Evolutionary conservation across 2,888 invertebrate genomes (phyloP).

Genomic region (Oconnorella tubifera): DNA sequence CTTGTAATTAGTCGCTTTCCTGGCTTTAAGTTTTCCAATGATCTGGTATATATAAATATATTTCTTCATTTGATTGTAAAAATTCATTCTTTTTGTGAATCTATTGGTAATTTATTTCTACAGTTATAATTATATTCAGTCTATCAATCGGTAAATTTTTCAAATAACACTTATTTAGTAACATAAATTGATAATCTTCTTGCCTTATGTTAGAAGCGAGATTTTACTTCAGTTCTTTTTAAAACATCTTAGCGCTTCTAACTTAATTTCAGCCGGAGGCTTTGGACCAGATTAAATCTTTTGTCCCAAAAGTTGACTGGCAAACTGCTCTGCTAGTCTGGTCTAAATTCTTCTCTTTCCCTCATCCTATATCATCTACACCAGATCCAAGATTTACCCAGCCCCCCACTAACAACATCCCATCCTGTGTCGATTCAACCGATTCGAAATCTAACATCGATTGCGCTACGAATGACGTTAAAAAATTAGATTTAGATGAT

Average conservation of each 20-base stretch:
- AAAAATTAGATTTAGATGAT: background rate
- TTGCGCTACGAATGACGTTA: too few species aligned
- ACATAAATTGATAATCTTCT: too few species aligned
- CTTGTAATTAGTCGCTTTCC: slow-evolving; percentile 45
- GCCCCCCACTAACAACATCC: too few species aligned
- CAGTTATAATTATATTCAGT: slow-evolving; percentile 3
- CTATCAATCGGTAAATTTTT: too few species aligned
- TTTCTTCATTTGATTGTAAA: slow-evolving; percentile 10
- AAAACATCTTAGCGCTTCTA: too few species aligned
- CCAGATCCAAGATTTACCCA: slow-evolving; percentile 30
- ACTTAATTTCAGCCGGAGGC: slow-evolving; percentile 48
- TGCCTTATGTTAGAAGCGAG: too few species aligned
- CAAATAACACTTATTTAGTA: too few species aligned
- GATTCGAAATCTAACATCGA: background rate
- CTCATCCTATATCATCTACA: slow-evolving; percentile 36
- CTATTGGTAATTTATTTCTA: too few species aligned
- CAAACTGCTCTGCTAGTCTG: slow-evolving; percentile 50
- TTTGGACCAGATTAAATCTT: slow-evolving; percentile 41
- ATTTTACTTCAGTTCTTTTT: too few species aligned
- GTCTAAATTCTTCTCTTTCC: slow-evolving; percentile 45
- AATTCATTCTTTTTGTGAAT: too few species aligned
- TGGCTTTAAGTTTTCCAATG: slow-evolving; percentile 43
- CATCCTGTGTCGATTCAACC: background rate
- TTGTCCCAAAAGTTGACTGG: slow-evolving; percentile 52
- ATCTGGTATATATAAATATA: slow-evolving; percentile 38